Evolutionary conservation across 2,113 vertebrate species (phyloP).

Genomic region (Nesoenas mayeri): DNA sequence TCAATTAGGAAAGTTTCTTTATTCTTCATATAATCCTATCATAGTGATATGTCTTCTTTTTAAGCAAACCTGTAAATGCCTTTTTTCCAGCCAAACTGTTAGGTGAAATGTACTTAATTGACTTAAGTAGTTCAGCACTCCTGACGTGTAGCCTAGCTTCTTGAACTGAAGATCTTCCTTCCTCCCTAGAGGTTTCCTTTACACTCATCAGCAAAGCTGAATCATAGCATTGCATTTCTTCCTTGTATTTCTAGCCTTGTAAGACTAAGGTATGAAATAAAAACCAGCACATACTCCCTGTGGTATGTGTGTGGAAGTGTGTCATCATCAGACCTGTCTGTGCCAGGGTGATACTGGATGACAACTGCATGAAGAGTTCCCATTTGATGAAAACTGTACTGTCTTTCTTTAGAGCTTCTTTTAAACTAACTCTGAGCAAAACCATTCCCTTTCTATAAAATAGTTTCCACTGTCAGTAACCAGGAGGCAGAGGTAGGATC

Average conservation of each 20-base stretch:
- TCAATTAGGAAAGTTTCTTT: not conserved
- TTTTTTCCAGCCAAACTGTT: not conserved
- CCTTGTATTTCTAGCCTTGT: not conserved
- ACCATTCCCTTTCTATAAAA: not conserved
- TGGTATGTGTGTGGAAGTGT: not conserved
- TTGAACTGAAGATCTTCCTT: not conserved
- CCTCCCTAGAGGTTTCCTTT: not conserved
- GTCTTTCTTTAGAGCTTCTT: not conserved
- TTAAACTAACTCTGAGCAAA: not conserved
- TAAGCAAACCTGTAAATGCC: accelerated
- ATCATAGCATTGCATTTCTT: not conserved
- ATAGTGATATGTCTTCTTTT: no score
- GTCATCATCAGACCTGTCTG: not conserved
- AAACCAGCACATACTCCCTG: not conserved
- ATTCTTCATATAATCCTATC: not conserved
- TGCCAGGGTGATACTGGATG: not conserved
- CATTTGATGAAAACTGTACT: not conserved
- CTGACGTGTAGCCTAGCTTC: not conserved
- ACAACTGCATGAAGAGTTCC: not conserved
- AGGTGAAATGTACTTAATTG: not conserved
- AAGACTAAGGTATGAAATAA: not conserved
- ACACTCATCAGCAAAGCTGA: not conserved
- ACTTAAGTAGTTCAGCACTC: not conserved
- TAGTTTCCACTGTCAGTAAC: not conserved
- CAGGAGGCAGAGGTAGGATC: not conserved